Conservation (phyloP, 2,888 invertebrate species). For the Drosophila kambysellisi region DNA sequence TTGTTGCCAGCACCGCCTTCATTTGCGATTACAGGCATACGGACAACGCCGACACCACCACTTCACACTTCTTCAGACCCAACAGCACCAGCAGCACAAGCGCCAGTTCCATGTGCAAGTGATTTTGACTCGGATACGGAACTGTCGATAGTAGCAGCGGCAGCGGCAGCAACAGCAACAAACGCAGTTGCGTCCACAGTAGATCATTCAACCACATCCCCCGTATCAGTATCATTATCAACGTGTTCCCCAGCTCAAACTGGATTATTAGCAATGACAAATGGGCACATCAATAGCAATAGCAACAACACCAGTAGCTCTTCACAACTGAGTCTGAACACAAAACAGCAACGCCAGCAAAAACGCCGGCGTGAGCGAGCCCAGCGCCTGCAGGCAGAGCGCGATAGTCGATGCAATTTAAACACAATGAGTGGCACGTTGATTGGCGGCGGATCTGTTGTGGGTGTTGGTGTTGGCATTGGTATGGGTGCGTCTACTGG, state of each 20-base stretch:
- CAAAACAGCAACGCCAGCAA: constrained; percentile 87
- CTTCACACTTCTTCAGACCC: constrained; percentile 11
- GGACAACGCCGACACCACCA: constrained; percentile 33
- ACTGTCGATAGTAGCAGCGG: constrained; percentile 81
- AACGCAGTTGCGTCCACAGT: constrained; percentile 9
- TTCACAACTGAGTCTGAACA: constrained; percentile 75
- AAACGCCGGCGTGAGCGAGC: constrained; percentile 96
- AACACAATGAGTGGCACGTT: constrained; percentile 49
- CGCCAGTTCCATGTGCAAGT: constrained; percentile 66
- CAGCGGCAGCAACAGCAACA: constrained; percentile 44
- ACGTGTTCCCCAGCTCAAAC: constrained; percentile 31
- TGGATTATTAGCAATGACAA: constrained; percentile 48
- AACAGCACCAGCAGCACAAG: constrained; percentile 14
- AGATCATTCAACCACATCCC: constrained; percentile 33
- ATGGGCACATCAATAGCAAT: constrained; percentile 65
- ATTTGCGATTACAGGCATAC: constrained; percentile 37
- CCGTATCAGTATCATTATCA: constrained; percentile 36
- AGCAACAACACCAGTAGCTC: constrained; percentile 50
- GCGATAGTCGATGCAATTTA: constrained; percentile 87
- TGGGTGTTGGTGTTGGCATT: constrained; percentile 57
- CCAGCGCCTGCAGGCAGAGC: constrained; percentile 95
- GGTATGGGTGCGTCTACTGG: constrained; percentile 47
- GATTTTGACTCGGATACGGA: constrained; percentile 84
- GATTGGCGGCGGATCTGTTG: constrained; percentile 56
- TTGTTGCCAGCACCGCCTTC: constrained; percentile 44